Evolutionary conservation across 92 coral and sea anemone species (phyloP), one percentile per base, ranked within the genome.

Genomic region (Parazoanthus atlanticus): DNA sequence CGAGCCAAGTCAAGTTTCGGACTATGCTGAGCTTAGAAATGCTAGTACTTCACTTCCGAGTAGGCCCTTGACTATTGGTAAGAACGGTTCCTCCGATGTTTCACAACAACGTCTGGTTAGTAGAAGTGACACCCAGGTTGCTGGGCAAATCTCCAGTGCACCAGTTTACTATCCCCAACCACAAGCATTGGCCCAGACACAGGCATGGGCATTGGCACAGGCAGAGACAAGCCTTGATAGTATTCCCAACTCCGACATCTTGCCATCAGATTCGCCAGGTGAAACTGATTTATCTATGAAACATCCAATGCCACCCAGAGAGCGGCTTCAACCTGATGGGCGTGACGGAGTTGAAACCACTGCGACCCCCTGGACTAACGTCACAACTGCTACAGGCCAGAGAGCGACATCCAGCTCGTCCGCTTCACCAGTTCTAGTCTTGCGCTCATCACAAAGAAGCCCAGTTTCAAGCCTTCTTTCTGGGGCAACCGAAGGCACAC

Each of bases 311-410:
- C 85, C 98, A 16, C 93, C 99, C 54, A 94, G 95, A 54, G 98
- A 97, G 90, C 88, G 99, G 69, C 94, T 96, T 29, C 99, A 97
- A 43, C 99, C 99, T 15, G 98, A 96, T 81, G 99, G 99, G 33
- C 90, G 99, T 43, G 99, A 96, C 82, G 99, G 99, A 2, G 90
- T 97, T 23, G 99, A 97, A 70, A 85, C 91, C n/a, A 91, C 84
- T 82, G 79, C 85, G 29, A 79, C 91, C n/a, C 96, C 99, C 15
- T 89, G 83, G 88, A 49, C 90, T 21, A 49, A 38, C 26, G 85
- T 21, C 61, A 54, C 86, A 9, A 69, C 78, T 72, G 82, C 31
- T 74, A 81, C 56, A 86, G 56, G 80, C 73, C 82, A 54, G 47
- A 52, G 69, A 8, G 83, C 30, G 21, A 75, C 70, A 54, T n/a